phyloP scores from a whole-genome alignment of 2,888 invertebrate species.

The Odontothrips loti region DNA sequence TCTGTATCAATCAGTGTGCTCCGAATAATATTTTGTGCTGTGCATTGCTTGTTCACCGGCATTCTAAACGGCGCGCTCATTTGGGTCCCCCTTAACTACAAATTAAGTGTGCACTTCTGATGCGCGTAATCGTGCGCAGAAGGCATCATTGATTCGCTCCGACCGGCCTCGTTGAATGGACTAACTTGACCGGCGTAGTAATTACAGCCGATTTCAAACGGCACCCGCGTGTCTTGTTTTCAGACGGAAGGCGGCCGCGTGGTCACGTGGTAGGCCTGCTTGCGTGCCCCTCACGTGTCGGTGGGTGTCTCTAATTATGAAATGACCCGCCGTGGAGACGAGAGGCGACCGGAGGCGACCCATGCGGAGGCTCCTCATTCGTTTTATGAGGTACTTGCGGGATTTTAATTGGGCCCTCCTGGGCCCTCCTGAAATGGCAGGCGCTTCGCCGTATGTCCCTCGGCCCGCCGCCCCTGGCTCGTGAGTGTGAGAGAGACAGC shows the following conservation, averaged over 20 bases:
- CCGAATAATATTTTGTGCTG: too few relatives aligned
- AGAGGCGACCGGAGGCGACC: too few relatives aligned
- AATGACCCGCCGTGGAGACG: not conserved
- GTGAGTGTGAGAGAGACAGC: not conserved
- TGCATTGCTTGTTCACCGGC: too few relatives aligned
- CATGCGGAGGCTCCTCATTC: not conserved
- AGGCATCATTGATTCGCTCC: too few relatives aligned
- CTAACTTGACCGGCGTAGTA: not conserved
- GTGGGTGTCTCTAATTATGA: slow-evolving; percentile 12
- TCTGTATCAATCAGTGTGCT: too few relatives aligned
- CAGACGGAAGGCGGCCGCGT: not conserved
- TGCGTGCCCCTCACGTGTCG: not conserved
- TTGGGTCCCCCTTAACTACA: not conserved
- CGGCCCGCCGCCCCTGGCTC: not conserved
- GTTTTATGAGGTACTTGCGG: slow-evolving; percentile 24
- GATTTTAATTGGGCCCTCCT: slow-evolving; percentile 12
- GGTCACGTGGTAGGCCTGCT: too few relatives aligned
- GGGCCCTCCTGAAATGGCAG: slow-evolving; percentile 5
- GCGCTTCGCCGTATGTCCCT: not conserved
- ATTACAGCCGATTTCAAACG: not conserved
- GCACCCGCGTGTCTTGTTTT: too few relatives aligned
- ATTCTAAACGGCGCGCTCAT: too few relatives aligned
- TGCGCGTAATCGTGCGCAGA: too few relatives aligned
- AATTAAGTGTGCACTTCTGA: not conserved
- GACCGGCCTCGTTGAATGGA: too few relatives aligned